Conservation (phyloP, 2,113 vertebrate species). For the Misgurnus mizolepis region DNA sequence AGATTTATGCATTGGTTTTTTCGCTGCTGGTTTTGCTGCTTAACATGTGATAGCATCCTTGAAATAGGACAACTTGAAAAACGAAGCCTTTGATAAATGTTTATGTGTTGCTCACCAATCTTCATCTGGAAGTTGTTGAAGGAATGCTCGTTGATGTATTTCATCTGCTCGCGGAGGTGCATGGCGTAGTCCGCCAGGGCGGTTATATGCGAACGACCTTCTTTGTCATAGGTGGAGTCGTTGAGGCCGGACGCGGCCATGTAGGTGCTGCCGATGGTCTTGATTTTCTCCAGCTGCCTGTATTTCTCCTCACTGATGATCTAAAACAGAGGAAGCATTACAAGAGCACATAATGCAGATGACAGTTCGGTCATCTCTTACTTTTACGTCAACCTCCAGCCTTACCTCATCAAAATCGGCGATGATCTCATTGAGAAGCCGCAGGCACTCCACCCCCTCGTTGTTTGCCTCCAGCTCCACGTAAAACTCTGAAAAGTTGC, state of each 20-base stretch:
- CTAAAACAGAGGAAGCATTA: constrained; percentile 60
- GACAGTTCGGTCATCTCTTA: too few species aligned
- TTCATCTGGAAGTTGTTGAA: constrained; percentile 98
- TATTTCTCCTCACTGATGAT: constrained; percentile 91
- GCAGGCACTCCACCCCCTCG: constrained; percentile 91
- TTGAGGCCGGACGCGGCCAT: constrained; percentile 94
- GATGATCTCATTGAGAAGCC: constrained; percentile 96
- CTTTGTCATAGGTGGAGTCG: constrained; percentile 89
- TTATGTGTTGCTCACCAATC: constrained; percentile 76
- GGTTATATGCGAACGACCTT: constrained; percentile 84
- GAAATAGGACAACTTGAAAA: too few species aligned
- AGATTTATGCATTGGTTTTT: neutral
- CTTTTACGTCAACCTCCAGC: neutral
- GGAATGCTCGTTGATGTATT: constrained; percentile 93
- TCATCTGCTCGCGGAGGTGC: constrained; percentile 92
- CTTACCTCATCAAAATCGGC: constrained; percentile 93
- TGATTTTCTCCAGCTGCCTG: constrained; percentile 95
- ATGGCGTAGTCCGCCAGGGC: constrained; percentile 91
- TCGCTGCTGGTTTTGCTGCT: neutral
- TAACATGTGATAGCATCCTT: too few species aligned
- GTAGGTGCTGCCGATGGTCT: constrained; percentile 95
- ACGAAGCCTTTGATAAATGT: neutral
- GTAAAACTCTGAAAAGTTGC: constrained; percentile 97
- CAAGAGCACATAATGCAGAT: neutral
- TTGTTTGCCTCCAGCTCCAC: constrained; percentile 98